A percentile compares a stretch with the other conserved stretches of the same genome.
Conservation (phyloP, 2,888 invertebrate species). For the Stenotaenia linearis region DNA sequence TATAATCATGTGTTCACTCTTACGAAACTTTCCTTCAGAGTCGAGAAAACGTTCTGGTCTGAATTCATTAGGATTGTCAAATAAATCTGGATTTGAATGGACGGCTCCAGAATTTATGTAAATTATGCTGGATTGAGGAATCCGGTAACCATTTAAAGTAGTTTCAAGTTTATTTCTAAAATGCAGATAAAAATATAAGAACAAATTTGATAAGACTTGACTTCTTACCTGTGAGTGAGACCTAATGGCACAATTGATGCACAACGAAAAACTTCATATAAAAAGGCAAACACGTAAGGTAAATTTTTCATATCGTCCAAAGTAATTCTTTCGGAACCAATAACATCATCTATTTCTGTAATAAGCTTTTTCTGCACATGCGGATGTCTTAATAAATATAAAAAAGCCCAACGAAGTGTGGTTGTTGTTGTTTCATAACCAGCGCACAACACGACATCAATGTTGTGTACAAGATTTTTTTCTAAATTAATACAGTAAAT, state of each 20-base stretch:
- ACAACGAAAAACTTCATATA: too few species aligned
- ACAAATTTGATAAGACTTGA: not conserved
- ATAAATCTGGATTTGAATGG: not conserved
- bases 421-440: slow-evolving; percentile 29
- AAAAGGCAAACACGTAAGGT: too few species aligned
- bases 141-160: not conserved
- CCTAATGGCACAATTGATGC: slow-evolving; percentile 17
- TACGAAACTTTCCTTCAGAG: slow-evolving; percentile 3
- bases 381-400: slow-evolving; percentile 3
- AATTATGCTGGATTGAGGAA: not conserved
- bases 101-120: not conserved
- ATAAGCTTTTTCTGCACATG: slow-evolving; percentile 19
- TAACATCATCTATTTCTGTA: not conserved
- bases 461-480: not conserved
- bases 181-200: not conserved
- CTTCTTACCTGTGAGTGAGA: not conserved
- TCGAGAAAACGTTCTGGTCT: slow-evolving; percentile 19
- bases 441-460: not conserved
- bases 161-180: not conserved
- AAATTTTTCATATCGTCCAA: not conserved
- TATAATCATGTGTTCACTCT: not conserved
- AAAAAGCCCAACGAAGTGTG: not conserved
- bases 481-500: not conserved
- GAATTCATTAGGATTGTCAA: not conserved
- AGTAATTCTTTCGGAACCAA: not conserved